These are phyloP conservation scores for Kuschelorhynchus macadamiae DNA, from an alignment of 2,888 invertebrate genomes.

Conservation along the genomic window DNA sequence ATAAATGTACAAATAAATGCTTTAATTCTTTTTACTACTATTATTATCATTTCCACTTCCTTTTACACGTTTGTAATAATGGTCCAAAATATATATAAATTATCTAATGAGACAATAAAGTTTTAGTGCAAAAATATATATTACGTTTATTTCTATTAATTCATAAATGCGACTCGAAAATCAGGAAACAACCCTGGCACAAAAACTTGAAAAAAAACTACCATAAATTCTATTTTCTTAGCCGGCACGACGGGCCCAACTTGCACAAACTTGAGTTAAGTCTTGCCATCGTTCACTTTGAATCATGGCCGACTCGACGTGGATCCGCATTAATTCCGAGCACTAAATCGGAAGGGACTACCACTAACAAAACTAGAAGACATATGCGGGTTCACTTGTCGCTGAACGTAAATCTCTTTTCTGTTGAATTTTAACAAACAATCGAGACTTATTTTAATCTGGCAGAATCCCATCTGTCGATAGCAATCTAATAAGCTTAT, in stretches of 20 bases:
- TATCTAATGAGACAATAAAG: too few relatives aligned
- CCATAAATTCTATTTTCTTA: slow-evolving; percentile 68
- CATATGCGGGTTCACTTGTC: slow-evolving; percentile 39
- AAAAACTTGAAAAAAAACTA: slow-evolving; percentile 62
- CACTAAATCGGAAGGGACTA: slow-evolving; percentile 49
- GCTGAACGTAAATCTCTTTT: slow-evolving; percentile 30
- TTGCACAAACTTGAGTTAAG: slow-evolving; percentile 68
- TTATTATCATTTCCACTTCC: too few relatives aligned
- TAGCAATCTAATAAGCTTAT: too few relatives aligned
- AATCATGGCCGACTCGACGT: slow-evolving; percentile 68
- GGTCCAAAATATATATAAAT: too few relatives aligned
- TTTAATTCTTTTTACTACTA: too few relatives aligned
- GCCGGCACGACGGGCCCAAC: slow-evolving; percentile 61
- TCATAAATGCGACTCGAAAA: slow-evolving; percentile 51
- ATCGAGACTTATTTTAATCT: too few relatives aligned
- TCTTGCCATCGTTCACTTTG: slow-evolving; percentile 69
- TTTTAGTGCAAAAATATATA: neutral
- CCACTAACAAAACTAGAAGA: slow-evolving; percentile 42
- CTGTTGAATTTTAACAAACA: slow-evolving; percentile 2
- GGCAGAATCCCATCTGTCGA: too few relatives aligned
- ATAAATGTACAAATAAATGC: too few relatives aligned
- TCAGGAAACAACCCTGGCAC: slow-evolving; percentile 46
- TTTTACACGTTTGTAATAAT: too few relatives aligned
- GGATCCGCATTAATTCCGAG: slow-evolving; percentile 65
- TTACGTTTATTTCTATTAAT: neutral